Conservation (phyloP, 2,113 vertebrate genomes). For the Ariopsis seemanni region DNA sequence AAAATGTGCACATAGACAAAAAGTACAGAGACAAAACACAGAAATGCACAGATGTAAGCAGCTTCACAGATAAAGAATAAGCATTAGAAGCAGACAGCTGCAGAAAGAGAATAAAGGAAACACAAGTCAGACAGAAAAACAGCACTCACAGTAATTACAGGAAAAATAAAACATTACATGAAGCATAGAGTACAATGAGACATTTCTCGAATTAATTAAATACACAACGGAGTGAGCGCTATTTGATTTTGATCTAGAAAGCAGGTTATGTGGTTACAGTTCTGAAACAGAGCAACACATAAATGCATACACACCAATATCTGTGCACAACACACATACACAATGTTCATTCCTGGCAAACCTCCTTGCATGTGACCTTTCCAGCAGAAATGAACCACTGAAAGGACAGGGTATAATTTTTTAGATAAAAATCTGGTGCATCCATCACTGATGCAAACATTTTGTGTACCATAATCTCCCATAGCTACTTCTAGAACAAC, state of each 20-base stretch:
- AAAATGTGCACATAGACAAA: slow-evolving; percentile 53
- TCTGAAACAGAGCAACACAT: background rate
- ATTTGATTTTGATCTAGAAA: slow-evolving; percentile 12
- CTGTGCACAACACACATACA: background rate
- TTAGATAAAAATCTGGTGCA: background rate
- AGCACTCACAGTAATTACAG: background rate
- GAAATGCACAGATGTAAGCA: slow-evolving; percentile 52
- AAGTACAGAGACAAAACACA: slow-evolving; percentile 53
- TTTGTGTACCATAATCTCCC: background rate
- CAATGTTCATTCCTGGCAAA: background rate
- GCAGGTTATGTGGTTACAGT: background rate
- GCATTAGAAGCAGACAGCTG: slow-evolving; percentile 45
- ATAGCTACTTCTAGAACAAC: background rate
- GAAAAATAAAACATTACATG: background rate
- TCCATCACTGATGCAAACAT: background rate
- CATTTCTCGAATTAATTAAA: slow-evolving; percentile 5
- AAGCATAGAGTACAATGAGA: slow-evolving; percentile 19
- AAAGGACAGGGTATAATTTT: background rate
- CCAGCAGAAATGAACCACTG: background rate
- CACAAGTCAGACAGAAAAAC: slow-evolving; percentile 20
- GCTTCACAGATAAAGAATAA: slow-evolving; percentile 35
- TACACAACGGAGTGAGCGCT: background rate
- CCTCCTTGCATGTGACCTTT: background rate
- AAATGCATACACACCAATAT: slow-evolving; percentile 18
- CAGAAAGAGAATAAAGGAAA: slow-evolving; percentile 29